Conservation (phyloP, 2,113 vertebrate species). For the Pituophis catenifer region DNA sequence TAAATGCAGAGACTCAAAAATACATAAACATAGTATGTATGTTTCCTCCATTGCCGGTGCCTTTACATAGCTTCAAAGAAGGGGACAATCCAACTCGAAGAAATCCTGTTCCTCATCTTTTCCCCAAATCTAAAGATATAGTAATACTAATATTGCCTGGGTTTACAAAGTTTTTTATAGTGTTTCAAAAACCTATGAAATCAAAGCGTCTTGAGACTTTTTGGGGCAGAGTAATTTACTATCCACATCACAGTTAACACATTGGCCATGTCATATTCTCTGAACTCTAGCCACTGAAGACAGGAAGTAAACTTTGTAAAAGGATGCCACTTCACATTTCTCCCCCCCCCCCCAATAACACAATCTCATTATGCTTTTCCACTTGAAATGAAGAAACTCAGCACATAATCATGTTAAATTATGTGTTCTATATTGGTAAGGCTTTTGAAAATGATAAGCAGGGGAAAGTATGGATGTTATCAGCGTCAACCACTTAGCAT, state of each 20-base stretch:
- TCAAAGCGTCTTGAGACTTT: neutral
- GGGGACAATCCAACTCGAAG: neutral
- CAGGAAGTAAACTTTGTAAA: neutral
- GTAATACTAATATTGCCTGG: neutral
- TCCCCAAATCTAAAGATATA: neutral
- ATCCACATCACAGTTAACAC: neutral
- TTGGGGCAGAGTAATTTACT: neutral
- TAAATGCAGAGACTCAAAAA: constrained; percentile 40
- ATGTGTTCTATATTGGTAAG: neutral
- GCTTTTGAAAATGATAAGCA: neutral
- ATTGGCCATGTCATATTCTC: neutral
- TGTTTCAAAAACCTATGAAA: neutral
- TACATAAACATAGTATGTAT: neutral
- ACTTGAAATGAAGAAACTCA: neutral
- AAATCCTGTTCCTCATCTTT: neutral
- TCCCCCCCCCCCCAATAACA: neutral
- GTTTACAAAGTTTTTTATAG: neutral
- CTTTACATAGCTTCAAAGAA: neutral
- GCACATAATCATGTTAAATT: neutral
- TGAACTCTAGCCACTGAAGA: neutral
- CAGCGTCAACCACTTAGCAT: neutral
- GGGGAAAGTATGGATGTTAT: neutral
- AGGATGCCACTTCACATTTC: neutral
- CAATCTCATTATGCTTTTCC: neutral
- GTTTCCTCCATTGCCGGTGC: neutral